A percentile compares a stretch with the other conserved stretches of the same genome.
Conservation (phyloP, 1,140 invertebrate genomes). For the Melipona quadrifasciata region DNA sequence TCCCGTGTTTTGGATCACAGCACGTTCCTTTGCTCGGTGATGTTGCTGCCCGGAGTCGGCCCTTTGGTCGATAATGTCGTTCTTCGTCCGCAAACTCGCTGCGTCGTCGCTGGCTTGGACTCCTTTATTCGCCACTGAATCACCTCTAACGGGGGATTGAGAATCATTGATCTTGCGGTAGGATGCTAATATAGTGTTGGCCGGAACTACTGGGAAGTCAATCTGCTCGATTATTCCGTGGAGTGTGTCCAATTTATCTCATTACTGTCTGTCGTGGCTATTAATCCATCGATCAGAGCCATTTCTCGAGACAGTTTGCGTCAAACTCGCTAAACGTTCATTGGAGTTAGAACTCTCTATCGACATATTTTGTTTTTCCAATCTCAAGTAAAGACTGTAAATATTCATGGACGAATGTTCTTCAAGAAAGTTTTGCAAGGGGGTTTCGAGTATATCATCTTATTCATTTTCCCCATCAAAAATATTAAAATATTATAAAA, state of each 20-base stretch:
- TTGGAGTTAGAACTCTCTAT: too few relatives aligned
- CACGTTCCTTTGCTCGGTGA: neutral
- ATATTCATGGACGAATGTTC: too few relatives aligned
- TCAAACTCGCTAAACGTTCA: too few relatives aligned
- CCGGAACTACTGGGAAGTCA: neutral
- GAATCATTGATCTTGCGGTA: neutral
- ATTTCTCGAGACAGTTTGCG: too few relatives aligned
- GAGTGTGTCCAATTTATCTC: neutral
- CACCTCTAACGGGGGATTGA: neutral
- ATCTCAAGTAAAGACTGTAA: too few relatives aligned
- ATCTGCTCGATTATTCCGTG: neutral
- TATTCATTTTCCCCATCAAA: too few relatives aligned
- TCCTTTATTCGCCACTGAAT: neutral
- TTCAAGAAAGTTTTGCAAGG: too few relatives aligned
- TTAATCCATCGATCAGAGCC: neutral
- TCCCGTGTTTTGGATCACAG: slow-evolving; percentile 12
- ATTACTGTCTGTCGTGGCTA: neutral
- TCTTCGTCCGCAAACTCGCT: neutral
- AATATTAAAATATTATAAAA: too few relatives aligned
- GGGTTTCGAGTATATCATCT: too few relatives aligned
- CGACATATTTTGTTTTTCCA: too few relatives aligned
- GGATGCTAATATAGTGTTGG: neutral
- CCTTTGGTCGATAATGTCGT: neutral
- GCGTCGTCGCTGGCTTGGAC: neutral
- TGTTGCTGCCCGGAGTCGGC: neutral